Percentiles rank a stretch among this genome's conserved stretches.
Evolutionary conservation across 2,113 vertebrate species (phyloP).

Genomic region (Micromys minutus): DNA sequence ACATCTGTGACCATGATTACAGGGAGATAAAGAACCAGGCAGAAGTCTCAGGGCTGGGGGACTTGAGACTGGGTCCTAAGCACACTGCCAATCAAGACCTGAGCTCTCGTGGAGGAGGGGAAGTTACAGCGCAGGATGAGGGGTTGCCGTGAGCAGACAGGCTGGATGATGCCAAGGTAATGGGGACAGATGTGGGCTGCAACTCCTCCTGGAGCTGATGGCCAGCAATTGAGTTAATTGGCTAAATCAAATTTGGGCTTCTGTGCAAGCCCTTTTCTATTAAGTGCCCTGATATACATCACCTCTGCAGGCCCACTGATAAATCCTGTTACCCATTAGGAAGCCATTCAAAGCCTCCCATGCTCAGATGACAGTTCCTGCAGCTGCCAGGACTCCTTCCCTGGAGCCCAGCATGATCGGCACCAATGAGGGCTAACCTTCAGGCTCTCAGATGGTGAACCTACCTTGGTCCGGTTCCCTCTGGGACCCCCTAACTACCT

Average conservation of each 20-base stretch:
- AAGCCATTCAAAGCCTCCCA: conserved; percentile 5
- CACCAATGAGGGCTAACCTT: fast-evolving
- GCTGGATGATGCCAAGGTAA: conserved; percentile 72
- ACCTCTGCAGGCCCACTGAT: conserved; percentile 76
- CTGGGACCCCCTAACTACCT: neutral
- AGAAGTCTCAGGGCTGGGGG: neutral
- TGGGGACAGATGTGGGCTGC: conserved; percentile 70
- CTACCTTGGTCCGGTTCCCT: neutral
- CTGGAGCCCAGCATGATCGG: neutral
- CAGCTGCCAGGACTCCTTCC: neutral
- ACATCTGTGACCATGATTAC: neutral
- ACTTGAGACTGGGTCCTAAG: neutral
- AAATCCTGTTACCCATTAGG: conserved; percentile 82
- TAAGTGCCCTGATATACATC: conserved; percentile 84
- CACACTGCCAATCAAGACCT: neutral
- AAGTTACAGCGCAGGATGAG: neutral
- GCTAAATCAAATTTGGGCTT: conserved; percentile 84
- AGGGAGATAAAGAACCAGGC: neutral
- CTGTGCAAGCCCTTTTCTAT: conserved; percentile 83
- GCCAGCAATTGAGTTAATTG: conserved; percentile 85
- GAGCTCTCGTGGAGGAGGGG: fast-evolving
- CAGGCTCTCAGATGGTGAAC: neutral
- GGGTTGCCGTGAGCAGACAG: fast-evolving
- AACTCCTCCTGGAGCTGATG: conserved; percentile 80
- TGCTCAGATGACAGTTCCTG: neutral